Conservation (phyloP, 2,113 vertebrate species). For the Sigmodon hispidus region DNA sequence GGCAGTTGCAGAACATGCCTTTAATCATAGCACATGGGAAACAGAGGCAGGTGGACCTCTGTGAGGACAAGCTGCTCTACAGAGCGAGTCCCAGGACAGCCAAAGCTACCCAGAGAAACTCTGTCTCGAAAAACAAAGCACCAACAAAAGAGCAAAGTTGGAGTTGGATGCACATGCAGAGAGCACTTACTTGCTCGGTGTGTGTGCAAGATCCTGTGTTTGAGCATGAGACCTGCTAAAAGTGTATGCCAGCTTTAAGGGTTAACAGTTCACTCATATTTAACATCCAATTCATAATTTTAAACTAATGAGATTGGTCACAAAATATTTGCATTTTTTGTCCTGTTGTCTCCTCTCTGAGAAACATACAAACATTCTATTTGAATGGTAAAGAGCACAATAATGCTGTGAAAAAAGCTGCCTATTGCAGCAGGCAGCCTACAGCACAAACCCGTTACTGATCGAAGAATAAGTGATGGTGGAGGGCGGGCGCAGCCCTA, state of each 20-base stretch:
- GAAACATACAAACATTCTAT: neutral
- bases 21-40: no score
- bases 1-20: neutral
- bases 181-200: no score
- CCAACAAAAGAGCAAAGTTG: neutral
- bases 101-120: neutral
- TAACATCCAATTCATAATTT: neutral
- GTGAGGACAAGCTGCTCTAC: neutral
- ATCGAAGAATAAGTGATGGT: neutral
- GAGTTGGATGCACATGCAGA: neutral
- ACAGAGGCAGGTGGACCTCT: neutral
- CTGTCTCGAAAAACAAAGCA: neutral
- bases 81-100: neutral
- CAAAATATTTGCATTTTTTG: neutral
- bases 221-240: no score
- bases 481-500: neutral
- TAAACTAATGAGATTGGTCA: neutral
- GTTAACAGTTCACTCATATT: neutral
- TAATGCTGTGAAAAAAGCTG: neutral
- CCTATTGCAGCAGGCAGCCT: neutral
- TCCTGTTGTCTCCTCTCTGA: neutral
- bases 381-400: neutral
- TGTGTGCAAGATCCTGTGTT: neutral
- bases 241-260: neutral
- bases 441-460: neutral